Base-by-base conservation (phyloP, 2,888 invertebrate genomes). In the Melanostoma scalare region DNA sequence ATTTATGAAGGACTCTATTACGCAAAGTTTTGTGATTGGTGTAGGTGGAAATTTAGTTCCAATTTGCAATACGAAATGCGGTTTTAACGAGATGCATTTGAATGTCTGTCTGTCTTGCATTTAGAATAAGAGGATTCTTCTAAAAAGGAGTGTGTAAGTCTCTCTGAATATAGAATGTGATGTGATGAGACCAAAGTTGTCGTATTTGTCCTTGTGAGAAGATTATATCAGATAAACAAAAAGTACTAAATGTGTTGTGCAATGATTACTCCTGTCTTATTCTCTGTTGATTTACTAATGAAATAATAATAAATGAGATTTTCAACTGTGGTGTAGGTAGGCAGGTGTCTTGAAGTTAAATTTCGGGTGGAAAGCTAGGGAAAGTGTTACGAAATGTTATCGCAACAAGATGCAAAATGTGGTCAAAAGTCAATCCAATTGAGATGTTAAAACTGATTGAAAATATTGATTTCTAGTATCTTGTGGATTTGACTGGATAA, bases 301-400 rank as follows among this genome's bases (percentile, higher is more conserved):
- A 65, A 79, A 74, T 79, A 74, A 71, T 79, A 75, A 60, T 74
- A 79, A 65, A 79, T 69, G 82, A 74, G 69, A 74, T 69, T 84
- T 36, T 8, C 9, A 50, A 50, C n/a, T 9, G 40, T 52, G 55
- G 60, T 55, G 4, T 44, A 40, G 35, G 46, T 48, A 44, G 6
- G 48, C 30, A 50, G 35, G 61, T 61, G 36, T 50, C 38, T 46
- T 50, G 8, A 4, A 46, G 20, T 46, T 31, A 10, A 46, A 46
- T 61, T 6, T 31, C 6, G 10, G 44, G 31, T 9, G 2, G 9
- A 33, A 6, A 35, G 44, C 44, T 46, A 61, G 4, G 8, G 8
- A 46, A 36, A 35, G 20, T 2, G 8, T 35, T 61, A 20, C 10
- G 20, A 61, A 10, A 35, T 46, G 33, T 35, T 60, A 4, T 35